Evolutionary conservation across 2,113 vertebrate genomes (phyloP), one percentile per base, ranked within the genome.

Genomic region (Rhadina sibilatrix): DNA sequence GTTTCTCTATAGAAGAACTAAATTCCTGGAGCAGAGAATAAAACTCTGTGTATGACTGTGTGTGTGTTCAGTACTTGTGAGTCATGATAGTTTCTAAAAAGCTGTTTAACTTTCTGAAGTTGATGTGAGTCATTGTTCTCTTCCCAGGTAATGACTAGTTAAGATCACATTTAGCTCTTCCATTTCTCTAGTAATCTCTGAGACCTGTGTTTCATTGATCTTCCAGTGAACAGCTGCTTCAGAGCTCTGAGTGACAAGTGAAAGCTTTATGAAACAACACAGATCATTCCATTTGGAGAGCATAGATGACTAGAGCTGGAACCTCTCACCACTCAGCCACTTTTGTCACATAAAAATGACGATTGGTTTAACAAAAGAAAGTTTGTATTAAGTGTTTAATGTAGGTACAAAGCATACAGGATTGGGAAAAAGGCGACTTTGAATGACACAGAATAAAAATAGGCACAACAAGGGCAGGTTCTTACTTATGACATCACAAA

Each of bases 121-220:
- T 86, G 93, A 56, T 61, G 59, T 77, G 85, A 84, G 69, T 96
- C 87, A 87, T 88, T 96, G 92, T 92, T 96, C 93, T 96, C 74
- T 95, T 95, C 90, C 61, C 57, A 86, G 83, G 95, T 95, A 93
- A 87, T 96, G 77, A 97, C 76, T 94, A 94, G 83, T 94, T 93
- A 82, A 94, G 88, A 93, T 87, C 91, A 38, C 52, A 89, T 92
- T 96, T 96, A 97, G 56, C 80, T 92, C 72, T 70, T 94, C 59
- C 59, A 59, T 84, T 95, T 96, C 72, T 75, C 83, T 80, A 50
- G 93, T 75, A 57, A 47, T 91, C 83, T 97, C 89, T 42, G 56
- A 74, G 90, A 68, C 54, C 78, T 72, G 57, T 49, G 88, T 85
- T 90, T 91, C 87, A 94, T 85, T 96, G 95, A 97, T 96, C 90